A percentile compares a stretch with the other conserved stretches of the same genome.
Evolutionary conservation across 2,113 vertebrate genomes (phyloP).

Genomic region (Clarias gariepinus): DNA sequence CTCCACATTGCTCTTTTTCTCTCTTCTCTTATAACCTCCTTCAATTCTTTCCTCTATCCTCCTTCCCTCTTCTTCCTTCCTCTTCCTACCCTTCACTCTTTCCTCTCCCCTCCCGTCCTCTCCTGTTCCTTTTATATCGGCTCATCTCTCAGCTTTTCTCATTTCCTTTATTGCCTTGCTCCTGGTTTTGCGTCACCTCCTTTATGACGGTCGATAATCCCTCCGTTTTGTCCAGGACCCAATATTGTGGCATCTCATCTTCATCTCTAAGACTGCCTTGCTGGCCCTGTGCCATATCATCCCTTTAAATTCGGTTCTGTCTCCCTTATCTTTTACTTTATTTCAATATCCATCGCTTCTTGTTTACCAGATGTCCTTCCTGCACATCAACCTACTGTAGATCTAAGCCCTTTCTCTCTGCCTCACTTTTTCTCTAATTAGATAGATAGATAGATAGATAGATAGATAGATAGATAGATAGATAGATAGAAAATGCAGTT

Average conservation of each 20-base stretch:
- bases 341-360: not conserved
- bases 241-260: slow-evolving; percentile 24
- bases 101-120: not conserved
- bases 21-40: not conserved
- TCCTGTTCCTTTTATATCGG: not conserved
- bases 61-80: not conserved
- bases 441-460: not conserved
- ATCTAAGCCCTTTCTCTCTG: not conserved
- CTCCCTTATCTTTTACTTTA: not conserved
- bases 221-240: not conserved
- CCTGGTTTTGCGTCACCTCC: slow-evolving; percentile 5
- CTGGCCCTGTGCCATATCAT: slow-evolving; percentile 3
- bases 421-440: not conserved
- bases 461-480: not conserved
- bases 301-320: not conserved
- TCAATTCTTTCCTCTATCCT: fast-evolving
- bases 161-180: slow-evolving; percentile 17
- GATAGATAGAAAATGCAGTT: not conserved
- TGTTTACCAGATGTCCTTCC: not conserved
- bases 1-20: no score
- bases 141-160: slow-evolving; percentile 17
- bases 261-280: slow-evolving; percentile 20
- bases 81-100: not conserved
- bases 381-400: not conserved
- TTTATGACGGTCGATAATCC: slow-evolving; percentile 22